Conservation (phyloP, 2,797 vertebrate species). For the Luscinia megarhynchos region DNA sequence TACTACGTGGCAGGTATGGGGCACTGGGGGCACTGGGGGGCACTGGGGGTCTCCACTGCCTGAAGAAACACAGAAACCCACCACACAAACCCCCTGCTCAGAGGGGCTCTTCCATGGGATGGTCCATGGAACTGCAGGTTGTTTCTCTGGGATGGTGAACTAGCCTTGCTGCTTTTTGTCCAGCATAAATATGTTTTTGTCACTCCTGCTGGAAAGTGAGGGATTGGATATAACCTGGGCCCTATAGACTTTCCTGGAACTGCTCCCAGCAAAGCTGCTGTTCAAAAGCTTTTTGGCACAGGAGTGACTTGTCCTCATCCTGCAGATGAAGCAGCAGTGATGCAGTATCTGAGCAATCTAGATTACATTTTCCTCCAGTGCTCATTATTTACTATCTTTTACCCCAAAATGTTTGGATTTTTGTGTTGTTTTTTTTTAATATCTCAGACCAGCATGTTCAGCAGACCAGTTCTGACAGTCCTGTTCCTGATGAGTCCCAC, state of each 20-base stretch:
- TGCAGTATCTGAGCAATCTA: background rate
- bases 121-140: background rate
- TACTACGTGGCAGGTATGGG: slow-evolving; percentile 95
- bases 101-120: background rate
- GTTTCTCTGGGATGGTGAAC: background rate
- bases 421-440: background rate
- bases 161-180: background rate
- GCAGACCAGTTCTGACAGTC: slow-evolving; percentile 44
- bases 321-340: background rate
- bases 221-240: background rate
- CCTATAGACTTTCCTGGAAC: background rate
- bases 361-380: background rate
- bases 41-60: background rate
- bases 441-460: background rate
- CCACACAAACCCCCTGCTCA: background rate
- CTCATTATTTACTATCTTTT: background rate
- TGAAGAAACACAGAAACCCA: background rate
- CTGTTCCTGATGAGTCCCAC: slow-evolving; percentile 35
- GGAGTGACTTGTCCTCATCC: background rate
- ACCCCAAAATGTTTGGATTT: background rate
- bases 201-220: background rate
- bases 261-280: slow-evolving; percentile 18
- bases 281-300: background rate
- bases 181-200: background rate
- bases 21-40: background rate